A percentile compares a stretch with the other conserved stretches of the same genome.
phyloP scores from a whole-genome alignment of 2,797 vertebrate genomes.

The Peromyscus nudipes region DNA sequence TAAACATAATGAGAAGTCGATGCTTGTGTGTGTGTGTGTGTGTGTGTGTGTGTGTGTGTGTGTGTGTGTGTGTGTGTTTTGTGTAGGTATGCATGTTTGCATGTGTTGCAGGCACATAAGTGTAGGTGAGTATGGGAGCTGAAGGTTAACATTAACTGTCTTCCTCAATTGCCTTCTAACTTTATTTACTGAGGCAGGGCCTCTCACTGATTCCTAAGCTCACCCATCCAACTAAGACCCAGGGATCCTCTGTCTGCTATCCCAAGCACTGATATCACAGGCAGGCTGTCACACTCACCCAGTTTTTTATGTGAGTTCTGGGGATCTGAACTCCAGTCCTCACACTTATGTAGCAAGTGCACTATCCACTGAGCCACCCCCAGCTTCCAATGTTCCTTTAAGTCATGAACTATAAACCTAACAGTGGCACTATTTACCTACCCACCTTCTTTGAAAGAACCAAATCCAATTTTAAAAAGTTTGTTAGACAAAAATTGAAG shows the following conservation, averaged over 20 bases:
- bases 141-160: not conserved
- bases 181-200: not conserved
- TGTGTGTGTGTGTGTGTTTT: not conserved
- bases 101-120: not conserved
- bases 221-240: not conserved
- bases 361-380: not conserved
- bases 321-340: not conserved
- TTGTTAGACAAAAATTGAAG: not conserved
- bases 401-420: constrained; percentile 12
- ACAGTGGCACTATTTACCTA: not conserved
- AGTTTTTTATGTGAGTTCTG: not conserved
- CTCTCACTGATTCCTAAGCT: not conserved
- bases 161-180: not conserved
- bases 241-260: not conserved
- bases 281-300: not conserved
- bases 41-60: not conserved
- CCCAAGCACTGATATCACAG: not conserved
- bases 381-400: not conserved
- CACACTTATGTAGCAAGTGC: not conserved
- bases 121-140: not conserved
- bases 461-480: constrained; percentile 10
- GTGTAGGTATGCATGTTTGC: not conserved
- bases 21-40: not conserved
- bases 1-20: not conserved
- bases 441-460: not conserved